phyloP scores from a whole-genome alignment of 2,113 vertebrate genomes.

The Zosterops lateralis region DNA sequence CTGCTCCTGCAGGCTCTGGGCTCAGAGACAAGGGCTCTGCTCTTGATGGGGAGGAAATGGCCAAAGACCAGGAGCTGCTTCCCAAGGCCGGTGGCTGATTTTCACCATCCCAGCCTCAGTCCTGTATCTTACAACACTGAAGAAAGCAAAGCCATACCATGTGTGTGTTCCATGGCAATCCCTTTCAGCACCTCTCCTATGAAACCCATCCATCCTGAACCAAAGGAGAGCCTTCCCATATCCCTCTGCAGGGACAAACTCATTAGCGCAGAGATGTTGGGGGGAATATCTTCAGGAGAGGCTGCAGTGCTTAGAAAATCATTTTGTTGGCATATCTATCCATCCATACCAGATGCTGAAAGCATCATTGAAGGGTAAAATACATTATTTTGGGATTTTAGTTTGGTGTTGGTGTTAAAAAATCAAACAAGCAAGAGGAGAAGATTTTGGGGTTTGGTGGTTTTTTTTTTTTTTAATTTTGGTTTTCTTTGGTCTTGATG shows the following conservation, averaged over 20 bases:
- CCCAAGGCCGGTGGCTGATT: not conserved
- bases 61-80: not conserved
- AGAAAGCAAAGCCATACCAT: not conserved
- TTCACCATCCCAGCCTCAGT: not conserved
- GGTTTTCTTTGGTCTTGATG: not conserved
- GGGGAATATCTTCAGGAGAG: not conserved
- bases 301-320: not conserved
- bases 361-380: not conserved
- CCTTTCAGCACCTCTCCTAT: not conserved
- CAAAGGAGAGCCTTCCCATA: not conserved
- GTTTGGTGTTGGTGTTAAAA: not conserved
- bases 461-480: not conserved
- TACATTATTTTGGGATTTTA: not conserved
- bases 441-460: not conserved
- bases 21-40: rapidly evolving
- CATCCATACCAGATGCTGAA: not conserved
- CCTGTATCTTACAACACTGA: rapidly evolving
- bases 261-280: not conserved
- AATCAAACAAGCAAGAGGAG: not conserved
- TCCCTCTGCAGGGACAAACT: not conserved
- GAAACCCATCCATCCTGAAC: not conserved
- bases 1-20: no score
- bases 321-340: not conserved
- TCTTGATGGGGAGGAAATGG: not conserved
- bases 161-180: not conserved